Conservation (phyloP, 2,797 vertebrate species). For the Sitta carolinensis region DNA sequence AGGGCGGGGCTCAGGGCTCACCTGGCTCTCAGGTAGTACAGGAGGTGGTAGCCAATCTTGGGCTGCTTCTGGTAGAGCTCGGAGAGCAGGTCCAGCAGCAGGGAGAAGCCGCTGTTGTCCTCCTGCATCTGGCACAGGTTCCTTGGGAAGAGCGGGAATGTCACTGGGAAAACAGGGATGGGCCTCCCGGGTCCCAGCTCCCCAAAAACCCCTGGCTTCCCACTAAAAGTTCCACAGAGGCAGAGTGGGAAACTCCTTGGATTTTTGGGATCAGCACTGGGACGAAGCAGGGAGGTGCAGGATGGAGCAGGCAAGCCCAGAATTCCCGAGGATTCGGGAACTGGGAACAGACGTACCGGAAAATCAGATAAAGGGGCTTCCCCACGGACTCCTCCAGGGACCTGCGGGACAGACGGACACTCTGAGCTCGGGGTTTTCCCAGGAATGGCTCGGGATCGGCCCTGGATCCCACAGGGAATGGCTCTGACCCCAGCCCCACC, state of each 20-base stretch:
- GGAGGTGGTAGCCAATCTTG: slow-evolving; percentile 95
- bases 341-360: not conserved
- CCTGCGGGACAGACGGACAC: not conserved
- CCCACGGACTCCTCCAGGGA: not conserved
- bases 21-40: slow-evolving; percentile 92
- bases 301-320: not conserved
- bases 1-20: not conserved
- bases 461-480: not conserved
- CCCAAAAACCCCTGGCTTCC: not conserved
- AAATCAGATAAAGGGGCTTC: not conserved
- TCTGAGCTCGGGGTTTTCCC: not conserved
- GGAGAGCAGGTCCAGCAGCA: slow-evolving; percentile 90
- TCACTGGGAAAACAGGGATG: not conserved
- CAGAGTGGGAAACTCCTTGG: not conserved
- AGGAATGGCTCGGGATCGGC: fast-evolving
- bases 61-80: slow-evolving; percentile 98
- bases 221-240: fast-evolving
- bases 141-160: slow-evolving; percentile 31
- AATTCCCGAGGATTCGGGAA: not conserved
- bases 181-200: too few species aligned
- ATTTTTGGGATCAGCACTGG: not conserved
- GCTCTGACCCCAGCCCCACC: too few species aligned
- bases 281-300: not conserved
- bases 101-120: slow-evolving; percentile 92
- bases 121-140: slow-evolving; percentile 98